A percentile compares a stretch with the other conserved stretches of the same genome.
Evolutionary conservation across 2,113 vertebrate genomes (phyloP).

Genomic region (Boleophthalmus pectinirostris): DNA sequence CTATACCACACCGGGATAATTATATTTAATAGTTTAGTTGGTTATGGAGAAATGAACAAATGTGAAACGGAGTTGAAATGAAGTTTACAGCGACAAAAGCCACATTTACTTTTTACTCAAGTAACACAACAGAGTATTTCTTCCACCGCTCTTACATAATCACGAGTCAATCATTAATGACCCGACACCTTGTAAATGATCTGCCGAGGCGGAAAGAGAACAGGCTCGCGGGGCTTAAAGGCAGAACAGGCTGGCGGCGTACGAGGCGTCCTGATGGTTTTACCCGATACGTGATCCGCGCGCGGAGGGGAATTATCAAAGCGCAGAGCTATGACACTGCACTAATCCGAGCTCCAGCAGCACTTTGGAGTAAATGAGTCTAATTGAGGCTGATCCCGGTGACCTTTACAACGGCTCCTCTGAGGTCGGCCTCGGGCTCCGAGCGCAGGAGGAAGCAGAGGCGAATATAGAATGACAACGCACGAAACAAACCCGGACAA

Average conservation of each 20-base stretch:
- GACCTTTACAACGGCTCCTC: not conserved
- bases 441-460: not conserved
- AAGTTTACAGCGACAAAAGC: too few species aligned
- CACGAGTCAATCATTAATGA: slow-evolving; percentile 67
- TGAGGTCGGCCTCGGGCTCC: not conserved
- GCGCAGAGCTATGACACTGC: not conserved
- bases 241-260: slow-evolving; percentile 11
- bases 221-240: slow-evolving; percentile 27
- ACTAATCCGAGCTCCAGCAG: not conserved
- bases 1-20: too few species aligned
- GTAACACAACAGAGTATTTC: too few species aligned
- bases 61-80: too few species aligned
- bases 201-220: slow-evolving; percentile 33
- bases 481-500: not conserved
- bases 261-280: not conserved
- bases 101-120: too few species aligned
- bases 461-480: not conserved
- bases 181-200: slow-evolving; percentile 53
- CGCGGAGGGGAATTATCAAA: not conserved
- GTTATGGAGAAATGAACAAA: too few species aligned
- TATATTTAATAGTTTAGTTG: too few species aligned
- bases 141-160: slow-evolving; percentile 18
- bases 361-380: not conserved
- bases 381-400: not conserved
- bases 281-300: not conserved